phyloP scores from a whole-genome alignment of 1,140 invertebrate species.

The Drosophila kohkoa region DNA sequence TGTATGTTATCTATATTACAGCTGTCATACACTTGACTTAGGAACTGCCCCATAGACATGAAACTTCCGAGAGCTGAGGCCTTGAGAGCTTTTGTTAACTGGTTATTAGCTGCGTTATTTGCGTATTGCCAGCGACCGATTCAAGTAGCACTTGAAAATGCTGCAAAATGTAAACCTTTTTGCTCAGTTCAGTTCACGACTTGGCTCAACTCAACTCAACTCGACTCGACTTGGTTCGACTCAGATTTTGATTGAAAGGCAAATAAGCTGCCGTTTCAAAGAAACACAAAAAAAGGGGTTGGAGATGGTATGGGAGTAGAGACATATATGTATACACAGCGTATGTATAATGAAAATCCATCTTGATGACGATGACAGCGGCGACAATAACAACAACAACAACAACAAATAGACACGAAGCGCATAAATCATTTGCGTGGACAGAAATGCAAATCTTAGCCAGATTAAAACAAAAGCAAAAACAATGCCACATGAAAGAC shows the following conservation, averaged over 20 bases:
- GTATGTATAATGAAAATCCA: slow-evolving; percentile 52
- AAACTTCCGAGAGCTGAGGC: slow-evolving; percentile 18
- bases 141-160: slow-evolving; percentile 34
- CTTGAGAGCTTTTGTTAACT: slow-evolving; percentile 30
- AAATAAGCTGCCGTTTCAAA: slow-evolving; percentile 74
- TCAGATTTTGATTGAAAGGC: slow-evolving; percentile 64
- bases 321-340: not conserved
- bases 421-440: slow-evolving; percentile 74
- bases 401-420: slow-evolving; percentile 27
- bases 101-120: slow-evolving; percentile 22
- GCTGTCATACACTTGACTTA: slow-evolving; percentile 18
- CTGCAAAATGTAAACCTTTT: slow-evolving; percentile 59
- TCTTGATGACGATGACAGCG: slow-evolving; percentile 59
- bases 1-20: slow-evolving; percentile 22
- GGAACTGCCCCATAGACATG: slow-evolving; percentile 17
- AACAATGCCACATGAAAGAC: slow-evolving; percentile 53
- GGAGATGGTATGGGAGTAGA: not conserved
- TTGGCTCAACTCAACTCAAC: not conserved
- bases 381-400: slow-evolving; percentile 23
- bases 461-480: slow-evolving; percentile 74
- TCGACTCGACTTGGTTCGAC: not conserved
- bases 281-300: slow-evolving; percentile 41
- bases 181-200: slow-evolving; percentile 29
- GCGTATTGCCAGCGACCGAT: slow-evolving; percentile 9
- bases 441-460: slow-evolving; percentile 76